Percentiles rank a stretch among this genome's conserved stretches.
Conservation (phyloP, 2,888 invertebrate species). For the Nebria salina region DNA sequence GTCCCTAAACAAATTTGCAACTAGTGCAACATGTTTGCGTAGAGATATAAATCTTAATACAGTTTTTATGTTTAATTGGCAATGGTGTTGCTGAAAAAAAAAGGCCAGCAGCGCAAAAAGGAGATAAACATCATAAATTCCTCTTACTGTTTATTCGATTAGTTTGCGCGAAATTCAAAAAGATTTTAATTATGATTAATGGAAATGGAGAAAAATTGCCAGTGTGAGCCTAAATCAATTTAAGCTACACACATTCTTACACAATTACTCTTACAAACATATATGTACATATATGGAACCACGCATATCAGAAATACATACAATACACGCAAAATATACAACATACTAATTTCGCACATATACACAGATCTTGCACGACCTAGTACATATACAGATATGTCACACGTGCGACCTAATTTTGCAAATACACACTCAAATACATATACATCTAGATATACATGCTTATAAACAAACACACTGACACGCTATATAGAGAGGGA, state of each 20-base stretch:
- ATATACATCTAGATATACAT: conserved; percentile 17
- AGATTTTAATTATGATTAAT: conserved; percentile 44
- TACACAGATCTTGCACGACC: neutral
- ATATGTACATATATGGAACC: neutral
- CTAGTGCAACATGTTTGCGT: neutral
- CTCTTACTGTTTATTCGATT: conserved; percentile 35
- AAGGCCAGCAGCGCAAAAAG: neutral
- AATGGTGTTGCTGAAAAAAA: neutral
- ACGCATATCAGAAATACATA: neutral
- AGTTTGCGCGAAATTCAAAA: conserved; percentile 32
- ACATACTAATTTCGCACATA: neutral
- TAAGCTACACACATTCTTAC: conserved; percentile 19
- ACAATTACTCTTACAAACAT: conserved; percentile 13
- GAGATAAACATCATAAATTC: conserved; percentile 38
- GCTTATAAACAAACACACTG: conserved; percentile 19
- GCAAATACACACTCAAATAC: conserved; percentile 14
- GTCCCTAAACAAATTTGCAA: neutral
- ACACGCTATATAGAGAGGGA: conserved; percentile 5
- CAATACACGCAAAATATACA: neutral
- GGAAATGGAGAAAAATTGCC: conserved; percentile 37
- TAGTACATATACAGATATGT: neutral
- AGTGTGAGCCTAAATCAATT: conserved; percentile 34
- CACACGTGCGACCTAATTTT: conserved; percentile 34
- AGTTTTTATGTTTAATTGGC: neutral
- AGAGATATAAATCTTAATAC: conserved; percentile 1